A percentile compares a stretch with the other conserved stretches of the same genome.
Conservation (phyloP, 2,113 vertebrate genomes). For the Brevimyrus niger region DNA sequence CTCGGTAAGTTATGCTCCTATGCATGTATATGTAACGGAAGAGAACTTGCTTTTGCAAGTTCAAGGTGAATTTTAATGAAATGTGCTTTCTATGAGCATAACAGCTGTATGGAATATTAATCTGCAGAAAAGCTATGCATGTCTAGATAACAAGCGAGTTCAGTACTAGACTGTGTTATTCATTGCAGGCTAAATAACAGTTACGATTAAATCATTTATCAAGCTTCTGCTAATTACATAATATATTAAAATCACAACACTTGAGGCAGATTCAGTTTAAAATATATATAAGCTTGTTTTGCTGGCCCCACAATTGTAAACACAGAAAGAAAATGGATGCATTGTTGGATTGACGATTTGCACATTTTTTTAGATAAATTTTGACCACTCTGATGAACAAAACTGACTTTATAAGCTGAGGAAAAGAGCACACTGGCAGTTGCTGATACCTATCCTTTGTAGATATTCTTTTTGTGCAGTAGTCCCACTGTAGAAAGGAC, state of each 20-base stretch:
- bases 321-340: neutral
- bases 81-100: neutral
- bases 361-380: neutral
- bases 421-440: neutral
- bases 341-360: neutral
- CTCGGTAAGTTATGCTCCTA: neutral
- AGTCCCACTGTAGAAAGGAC: neutral
- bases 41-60: neutral
- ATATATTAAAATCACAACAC: neutral
- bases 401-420: neutral
- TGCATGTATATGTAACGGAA: neutral
- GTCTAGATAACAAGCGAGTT: neutral
- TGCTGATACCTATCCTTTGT: neutral
- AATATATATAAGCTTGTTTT: neutral
- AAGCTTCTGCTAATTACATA: neutral
- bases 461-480: neutral
- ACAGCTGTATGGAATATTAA: neutral
- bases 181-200: neutral
- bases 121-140: neutral
- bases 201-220: neutral
- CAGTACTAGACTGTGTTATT: neutral
- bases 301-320: neutral
- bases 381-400: neutral
- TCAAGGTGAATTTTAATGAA: neutral
- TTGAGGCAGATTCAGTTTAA: neutral